Conservation (phyloP, 2,113 vertebrate genomes). For the Forbesichthys papilliferus region DNA sequence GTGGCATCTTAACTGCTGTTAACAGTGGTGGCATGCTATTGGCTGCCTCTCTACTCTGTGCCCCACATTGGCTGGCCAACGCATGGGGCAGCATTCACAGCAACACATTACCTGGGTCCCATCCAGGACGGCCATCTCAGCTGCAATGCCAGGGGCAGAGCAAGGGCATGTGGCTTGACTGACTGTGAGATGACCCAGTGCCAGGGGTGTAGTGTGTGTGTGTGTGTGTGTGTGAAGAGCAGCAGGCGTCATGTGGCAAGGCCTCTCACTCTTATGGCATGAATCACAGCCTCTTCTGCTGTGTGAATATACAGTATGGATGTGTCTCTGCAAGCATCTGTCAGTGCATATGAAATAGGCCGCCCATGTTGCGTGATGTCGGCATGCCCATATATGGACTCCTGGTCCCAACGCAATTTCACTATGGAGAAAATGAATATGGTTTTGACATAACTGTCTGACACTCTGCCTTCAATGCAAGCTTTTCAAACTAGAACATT, state of each 20-base stretch:
- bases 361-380: too few species aligned
- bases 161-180: constrained; percentile 39
- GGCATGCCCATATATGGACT: too few species aligned
- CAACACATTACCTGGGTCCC: constrained; percentile 5
- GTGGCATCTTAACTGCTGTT: too few species aligned
- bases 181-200: constrained; percentile 39
- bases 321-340: constrained; percentile 14
- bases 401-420: too few species aligned
- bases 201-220: constrained; percentile 19
- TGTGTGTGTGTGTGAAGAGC: background rate
- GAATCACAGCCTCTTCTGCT: constrained; percentile 21
- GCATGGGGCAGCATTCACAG: constrained; percentile 25
- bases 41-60: too few species aligned
- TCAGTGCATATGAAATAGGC: constrained; percentile 9
- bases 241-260: constrained; percentile 1
- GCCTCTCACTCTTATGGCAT: constrained; percentile 3
- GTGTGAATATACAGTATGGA: constrained; percentile 15
- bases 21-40: too few species aligned
- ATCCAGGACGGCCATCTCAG: constrained; percentile 26
- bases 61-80: constrained; percentile 4
- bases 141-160: constrained; percentile 34
- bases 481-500: too few species aligned
- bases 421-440: too few species aligned
- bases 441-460: too few species aligned
- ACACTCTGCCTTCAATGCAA: too few species aligned